phyloP scores from a whole-genome alignment of 2,797 vertebrate species.

The Lepus townsendii region DNA sequence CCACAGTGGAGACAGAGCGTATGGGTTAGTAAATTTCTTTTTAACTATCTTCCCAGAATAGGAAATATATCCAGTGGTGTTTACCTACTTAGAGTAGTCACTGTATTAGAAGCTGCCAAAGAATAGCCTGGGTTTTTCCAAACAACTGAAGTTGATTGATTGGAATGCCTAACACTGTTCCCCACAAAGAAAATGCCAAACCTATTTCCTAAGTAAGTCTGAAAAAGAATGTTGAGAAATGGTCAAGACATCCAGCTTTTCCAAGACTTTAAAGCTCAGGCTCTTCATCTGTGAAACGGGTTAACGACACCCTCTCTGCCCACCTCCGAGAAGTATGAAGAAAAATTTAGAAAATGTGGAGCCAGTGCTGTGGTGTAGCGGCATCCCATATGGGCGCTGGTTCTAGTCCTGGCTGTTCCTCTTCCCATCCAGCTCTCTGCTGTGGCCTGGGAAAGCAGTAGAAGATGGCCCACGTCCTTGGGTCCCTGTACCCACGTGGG shows the following conservation, averaged over 20 bases:
- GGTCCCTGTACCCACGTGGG: too few species aligned
- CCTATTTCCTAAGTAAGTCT: not conserved
- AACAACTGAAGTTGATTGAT: conserved; percentile 8
- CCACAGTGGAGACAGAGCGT: not conserved
- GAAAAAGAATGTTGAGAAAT: conserved; percentile 8
- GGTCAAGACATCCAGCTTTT: not conserved
- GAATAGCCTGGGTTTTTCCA: conserved; percentile 19
- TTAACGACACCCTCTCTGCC: not conserved
- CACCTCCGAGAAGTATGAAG: conserved; percentile 23
- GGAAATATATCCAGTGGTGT: not conserved
- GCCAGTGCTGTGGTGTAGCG: too few species aligned
- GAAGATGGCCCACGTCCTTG: too few species aligned
- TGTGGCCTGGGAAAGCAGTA: too few species aligned
- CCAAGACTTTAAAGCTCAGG: conserved; percentile 43
- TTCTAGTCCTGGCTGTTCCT: too few species aligned
- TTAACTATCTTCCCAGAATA: conserved; percentile 9
- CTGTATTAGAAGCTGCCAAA: not conserved
- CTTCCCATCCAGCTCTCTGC: too few species aligned
- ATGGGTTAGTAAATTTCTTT: not conserved
- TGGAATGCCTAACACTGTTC: conserved; percentile 45
- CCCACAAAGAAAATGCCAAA: conserved; percentile 11
- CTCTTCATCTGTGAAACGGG: conserved; percentile 29
- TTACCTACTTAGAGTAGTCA: not conserved
- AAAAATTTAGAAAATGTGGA: not conserved
- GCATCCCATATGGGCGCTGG: too few species aligned